A percentile compares a stretch with the other conserved stretches of the same genome.
Evolutionary conservation across 2,797 vertebrate genomes (phyloP).

Genomic region (Lacerta bilineata): DNA sequence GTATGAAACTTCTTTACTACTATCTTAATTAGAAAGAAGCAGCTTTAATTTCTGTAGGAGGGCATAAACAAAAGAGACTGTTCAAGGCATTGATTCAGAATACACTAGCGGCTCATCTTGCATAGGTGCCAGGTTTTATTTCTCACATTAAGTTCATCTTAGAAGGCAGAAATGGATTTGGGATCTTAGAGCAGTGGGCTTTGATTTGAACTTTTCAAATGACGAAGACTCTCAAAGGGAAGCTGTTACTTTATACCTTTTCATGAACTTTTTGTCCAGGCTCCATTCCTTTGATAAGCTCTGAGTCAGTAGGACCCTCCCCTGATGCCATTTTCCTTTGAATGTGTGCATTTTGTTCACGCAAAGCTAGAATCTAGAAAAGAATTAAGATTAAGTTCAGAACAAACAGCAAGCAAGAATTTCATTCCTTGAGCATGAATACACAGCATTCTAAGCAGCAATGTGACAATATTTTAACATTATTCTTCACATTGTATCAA

Average conservation of each 20-base stretch:
- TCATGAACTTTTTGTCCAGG: slow-evolving; percentile 92
- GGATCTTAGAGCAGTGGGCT: not conserved
- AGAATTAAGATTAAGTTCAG: slow-evolving; percentile 50
- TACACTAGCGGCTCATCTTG: not conserved
- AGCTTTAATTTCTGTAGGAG: not conserved
- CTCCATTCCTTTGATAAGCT: slow-evolving; percentile 90
- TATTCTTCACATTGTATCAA: not conserved
- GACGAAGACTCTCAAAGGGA: not conserved
- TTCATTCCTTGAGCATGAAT: not conserved
- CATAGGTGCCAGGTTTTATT: not conserved
- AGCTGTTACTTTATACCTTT: slow-evolving; percentile 84
- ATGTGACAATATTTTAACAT: not conserved
- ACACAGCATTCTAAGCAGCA: not conserved
- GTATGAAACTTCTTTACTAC: not conserved
- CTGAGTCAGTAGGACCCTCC: slow-evolving; percentile 87
- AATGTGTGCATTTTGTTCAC: slow-evolving; percentile 98
- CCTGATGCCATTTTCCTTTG: slow-evolving; percentile 96
- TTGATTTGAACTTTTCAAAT: not conserved
- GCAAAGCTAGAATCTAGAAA: slow-evolving; percentile 94
- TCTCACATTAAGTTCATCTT: not conserved
- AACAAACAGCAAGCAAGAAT: not conserved
- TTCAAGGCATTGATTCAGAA: not conserved
- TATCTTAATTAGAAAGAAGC: slow-evolving; percentile 2
- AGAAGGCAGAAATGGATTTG: not conserved
- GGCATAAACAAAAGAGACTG: not conserved